Base-by-base conservation (phyloP, 1,140 invertebrate genomes). In the Drosophila mauritiana region DNA sequence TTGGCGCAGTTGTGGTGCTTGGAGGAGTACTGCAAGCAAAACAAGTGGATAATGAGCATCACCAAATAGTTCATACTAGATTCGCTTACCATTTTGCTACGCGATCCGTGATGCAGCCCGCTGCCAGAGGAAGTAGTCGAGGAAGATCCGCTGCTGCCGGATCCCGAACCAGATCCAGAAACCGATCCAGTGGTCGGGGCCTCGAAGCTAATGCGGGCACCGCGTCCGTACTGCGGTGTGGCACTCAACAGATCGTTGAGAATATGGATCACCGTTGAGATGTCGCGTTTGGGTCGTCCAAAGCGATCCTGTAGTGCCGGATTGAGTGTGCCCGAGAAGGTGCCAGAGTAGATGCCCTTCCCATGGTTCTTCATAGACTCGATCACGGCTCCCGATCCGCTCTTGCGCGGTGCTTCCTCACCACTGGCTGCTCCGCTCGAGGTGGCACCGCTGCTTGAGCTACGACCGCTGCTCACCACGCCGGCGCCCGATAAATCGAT, bases 181-280 rank as follows among this genome's bases (percentile, higher is more conserved):
- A 39, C 17, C 10, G 67, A 46, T 7, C 69, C 46, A 22, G 75
- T 63, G n/a, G 63, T 67, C 13, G 92, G 92, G 10, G 92, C 89
- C 78, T 93, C 92, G 54, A 93, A 93, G 54, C 92, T 92, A n/a
- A 93, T 93, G 58, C 92, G 81, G 20, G 92, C 92, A 13, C 91
- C 92, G 15, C 92, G 85, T 37, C 92, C 91, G 34, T 93, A 93
- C n/a, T 94, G 94, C 36, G 97, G 96, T 43, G 96, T 96, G 43
- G 97, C 97, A 92, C 97, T 98, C 22, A 99, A 93, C 70, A 99
- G 94, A 93, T 98, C 98, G 93, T 98, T 98, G 22, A 98, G 93
- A 92, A 99, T 98, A 92, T 98, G 97, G 62, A 98, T 97, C 55
- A 99, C 98, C 13, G 98, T 99, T 52, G 96, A 97, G 61, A 98